Base-by-base conservation (phyloP, 2,888 invertebrate species). In the Drosophila flavopinicola region DNA sequence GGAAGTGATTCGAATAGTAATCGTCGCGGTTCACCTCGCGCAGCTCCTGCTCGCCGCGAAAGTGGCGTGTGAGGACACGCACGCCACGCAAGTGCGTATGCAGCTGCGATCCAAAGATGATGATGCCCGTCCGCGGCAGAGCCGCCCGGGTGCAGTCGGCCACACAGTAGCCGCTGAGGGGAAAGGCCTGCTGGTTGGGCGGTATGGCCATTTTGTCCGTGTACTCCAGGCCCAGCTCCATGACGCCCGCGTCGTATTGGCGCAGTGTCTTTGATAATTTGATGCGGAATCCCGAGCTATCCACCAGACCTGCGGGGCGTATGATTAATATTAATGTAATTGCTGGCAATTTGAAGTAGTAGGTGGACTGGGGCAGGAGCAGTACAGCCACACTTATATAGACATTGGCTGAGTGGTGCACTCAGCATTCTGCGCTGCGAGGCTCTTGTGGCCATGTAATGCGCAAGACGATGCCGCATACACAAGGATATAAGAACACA, bases 181-280 rank as follows among this genome's bases (percentile, higher is more conserved):
- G 93, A 91, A 99, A 99, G 2, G 93, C 92, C 47, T 93, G 92
- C 87, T 96, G 95, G 2, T 93, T 92, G 0, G 97, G 98, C 0
- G 99, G 99, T 67, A 99, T 97, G 0, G 98, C 98, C 97, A 99
- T 99, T 92, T 99, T 99, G 91, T 99, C 98, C 0, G 96, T 96
- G 89, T 99, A 99, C 89, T 99, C 99, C 39, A 99, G 92, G 0
- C 99, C 99, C 3, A 99, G 91, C 91, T 99, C 99, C 92, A 99
- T 96, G 9, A 99, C 96, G 1, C 96, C 99, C 0, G 99, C 99
- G 89, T 99, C 98, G 90, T 95, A 95, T 68, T 93, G 92, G 15
- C 99, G 93, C 35, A 96, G 92, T 15, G 93, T 92, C n/a, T 94
- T 92, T 0, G 97, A 96, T 68, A 97, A 92, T 88, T 95, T 94